These are phyloP conservation scores for Rhadinocentrus ornatus DNA, from an alignment of 2,797 vertebrate genomes.

Conservation along the genomic window DNA sequence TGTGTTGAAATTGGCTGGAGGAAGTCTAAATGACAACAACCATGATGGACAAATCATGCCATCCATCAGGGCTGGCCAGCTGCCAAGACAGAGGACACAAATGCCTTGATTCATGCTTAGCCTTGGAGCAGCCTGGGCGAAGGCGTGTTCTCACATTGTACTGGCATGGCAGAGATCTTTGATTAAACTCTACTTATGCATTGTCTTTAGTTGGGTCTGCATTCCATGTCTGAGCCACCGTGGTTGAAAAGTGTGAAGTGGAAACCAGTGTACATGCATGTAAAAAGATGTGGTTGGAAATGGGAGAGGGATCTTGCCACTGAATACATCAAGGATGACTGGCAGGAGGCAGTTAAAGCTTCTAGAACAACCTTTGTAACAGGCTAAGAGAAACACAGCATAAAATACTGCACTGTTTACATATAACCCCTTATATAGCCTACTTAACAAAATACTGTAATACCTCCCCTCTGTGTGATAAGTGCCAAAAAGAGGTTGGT, in stretches of 20 bases:
- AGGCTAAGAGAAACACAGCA: no score
- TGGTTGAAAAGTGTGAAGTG: no score
- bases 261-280: neutral
- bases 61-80: neutral
- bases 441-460: no score
- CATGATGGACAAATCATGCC: neutral
- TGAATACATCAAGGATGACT: no score
- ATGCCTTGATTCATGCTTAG: neutral
- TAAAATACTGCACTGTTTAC: no score
- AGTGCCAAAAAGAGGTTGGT: no score
- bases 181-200: neutral
- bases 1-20: neutral
- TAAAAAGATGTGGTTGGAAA: neutral
- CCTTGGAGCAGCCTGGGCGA: neutral
- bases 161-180: neutral
- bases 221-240: neutral
- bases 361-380: no score
- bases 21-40: conserved; percentile 23
- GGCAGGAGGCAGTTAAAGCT: no score
- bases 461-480: no score
- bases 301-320: no score
- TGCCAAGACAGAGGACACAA: neutral
- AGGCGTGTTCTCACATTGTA: no score
- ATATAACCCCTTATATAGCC: no score
- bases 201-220: neutral